phyloP scores from a whole-genome alignment of 2,797 vertebrate species.

The Melanotaenia nigrans region DNA sequence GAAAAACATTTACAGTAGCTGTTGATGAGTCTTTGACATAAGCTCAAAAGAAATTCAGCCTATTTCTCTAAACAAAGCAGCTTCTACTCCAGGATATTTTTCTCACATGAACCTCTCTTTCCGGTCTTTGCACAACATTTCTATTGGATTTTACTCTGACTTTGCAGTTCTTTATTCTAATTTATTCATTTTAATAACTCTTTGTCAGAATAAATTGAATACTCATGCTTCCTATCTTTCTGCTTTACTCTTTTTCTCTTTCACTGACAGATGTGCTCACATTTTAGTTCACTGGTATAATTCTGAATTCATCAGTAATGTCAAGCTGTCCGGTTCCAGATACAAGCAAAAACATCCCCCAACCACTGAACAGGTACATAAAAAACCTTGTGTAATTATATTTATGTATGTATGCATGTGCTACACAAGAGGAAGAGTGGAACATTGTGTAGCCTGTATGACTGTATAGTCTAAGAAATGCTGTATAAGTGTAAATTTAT shows the following conservation, averaged over 20 bases:
- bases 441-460: too few species aligned
- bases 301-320: background rate
- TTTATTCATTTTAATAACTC: background rate
- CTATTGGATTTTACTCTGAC: background rate
- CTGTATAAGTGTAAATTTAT: background rate
- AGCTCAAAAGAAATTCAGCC: background rate
- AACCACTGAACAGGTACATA: background rate
- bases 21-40: background rate
- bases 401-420: too few species aligned
- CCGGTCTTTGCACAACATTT: background rate
- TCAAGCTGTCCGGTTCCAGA: background rate
- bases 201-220: background rate
- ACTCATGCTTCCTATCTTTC: background rate
- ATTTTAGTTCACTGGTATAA: background rate
- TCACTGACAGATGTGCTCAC: background rate
- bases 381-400: background rate
- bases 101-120: background rate
- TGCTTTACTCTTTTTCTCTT: background rate
- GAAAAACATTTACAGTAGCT: background rate
- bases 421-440: too few species aligned
- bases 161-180: background rate
- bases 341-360: background rate
- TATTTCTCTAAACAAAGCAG: background rate
- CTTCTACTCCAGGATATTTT: background rate
- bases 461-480: too few species aligned